Conservation (phyloP, 1,140 invertebrate genomes). For the Tetraneura akinire region DNA sequence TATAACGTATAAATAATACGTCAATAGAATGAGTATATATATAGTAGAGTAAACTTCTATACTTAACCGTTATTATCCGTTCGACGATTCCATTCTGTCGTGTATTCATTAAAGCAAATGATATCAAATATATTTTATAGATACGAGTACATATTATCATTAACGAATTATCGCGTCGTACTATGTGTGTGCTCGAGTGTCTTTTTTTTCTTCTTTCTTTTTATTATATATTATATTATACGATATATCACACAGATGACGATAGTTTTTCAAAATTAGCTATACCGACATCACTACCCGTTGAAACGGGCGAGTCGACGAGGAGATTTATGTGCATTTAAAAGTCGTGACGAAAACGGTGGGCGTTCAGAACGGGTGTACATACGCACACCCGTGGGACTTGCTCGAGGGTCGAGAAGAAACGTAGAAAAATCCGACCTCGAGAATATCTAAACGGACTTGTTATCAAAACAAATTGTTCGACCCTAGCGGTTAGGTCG, state of each 20-base stretch:
- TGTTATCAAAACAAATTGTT: constrained; percentile 49
- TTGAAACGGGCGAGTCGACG: background rate
- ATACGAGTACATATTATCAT: no score
- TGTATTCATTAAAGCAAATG: no score
- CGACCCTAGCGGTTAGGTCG: background rate
- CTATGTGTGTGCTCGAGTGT: no score
- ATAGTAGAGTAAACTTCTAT: no score
- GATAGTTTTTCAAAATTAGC: constrained; percentile 49
- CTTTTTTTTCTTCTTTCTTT: no score
- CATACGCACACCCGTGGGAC: background rate
- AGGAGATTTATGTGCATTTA: constrained; percentile 43
- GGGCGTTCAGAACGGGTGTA: background rate
- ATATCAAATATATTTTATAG: no score
- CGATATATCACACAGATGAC: background rate
- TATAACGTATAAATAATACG: no score
- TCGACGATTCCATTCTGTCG: no score
- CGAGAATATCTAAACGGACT: constrained; percentile 17
- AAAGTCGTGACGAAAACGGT: constrained; percentile 39
- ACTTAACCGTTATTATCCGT: no score
- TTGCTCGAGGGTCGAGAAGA: background rate
- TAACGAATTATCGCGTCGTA: no score
- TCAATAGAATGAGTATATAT: no score
- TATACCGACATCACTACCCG: background rate
- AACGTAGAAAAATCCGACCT: background rate
- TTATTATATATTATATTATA: no score